Conservation (phyloP, 2,888 invertebrate species). For the Chamaedrilus cognettii region DNA sequence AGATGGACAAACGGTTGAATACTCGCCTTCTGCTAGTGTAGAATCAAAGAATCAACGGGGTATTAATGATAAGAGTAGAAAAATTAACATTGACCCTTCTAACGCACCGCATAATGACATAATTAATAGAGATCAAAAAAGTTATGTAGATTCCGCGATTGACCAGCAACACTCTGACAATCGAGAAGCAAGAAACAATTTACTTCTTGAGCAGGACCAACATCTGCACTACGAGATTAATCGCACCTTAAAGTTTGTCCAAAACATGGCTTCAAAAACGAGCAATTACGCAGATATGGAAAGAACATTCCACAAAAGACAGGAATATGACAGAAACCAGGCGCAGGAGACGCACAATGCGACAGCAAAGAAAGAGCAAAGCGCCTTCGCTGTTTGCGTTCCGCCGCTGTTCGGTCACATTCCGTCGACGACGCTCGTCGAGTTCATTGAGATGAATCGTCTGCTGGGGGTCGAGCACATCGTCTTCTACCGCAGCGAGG, state of each 20-base stretch:
- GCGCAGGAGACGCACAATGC: not conserved
- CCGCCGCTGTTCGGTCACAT: slow-evolving; percentile 55
- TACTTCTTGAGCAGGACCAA: not conserved
- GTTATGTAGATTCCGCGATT: too few species aligned
- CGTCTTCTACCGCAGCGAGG: slow-evolving; percentile 47
- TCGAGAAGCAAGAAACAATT: too few species aligned
- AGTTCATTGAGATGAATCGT: slow-evolving; percentile 52
- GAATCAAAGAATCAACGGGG: too few species aligned
- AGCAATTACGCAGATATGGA: not conserved
- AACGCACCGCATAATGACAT: too few species aligned
- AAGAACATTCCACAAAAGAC: too few species aligned
- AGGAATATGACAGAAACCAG: not conserved
- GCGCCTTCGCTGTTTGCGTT: slow-evolving; percentile 48
- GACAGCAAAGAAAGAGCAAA: not conserved
- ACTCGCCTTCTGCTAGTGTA: too few species aligned
- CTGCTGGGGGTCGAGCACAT: slow-evolving; percentile 49
- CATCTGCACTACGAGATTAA: too few species aligned
- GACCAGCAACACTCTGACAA: too few species aligned
- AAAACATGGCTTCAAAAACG: not conserved
- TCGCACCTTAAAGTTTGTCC: not conserved
- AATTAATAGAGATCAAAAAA: too few species aligned
- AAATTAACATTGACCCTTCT: too few species aligned
- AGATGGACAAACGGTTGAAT: too few species aligned
- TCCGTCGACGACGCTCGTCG: slow-evolving; percentile 45
- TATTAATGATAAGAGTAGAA: too few species aligned